Percentiles rank a stretch among this genome's conserved stretches.
These are phyloP conservation scores for Nannobrachium achirus DNA, from an alignment of 2,113 vertebrate species.

Conservation along the genomic window DNA sequence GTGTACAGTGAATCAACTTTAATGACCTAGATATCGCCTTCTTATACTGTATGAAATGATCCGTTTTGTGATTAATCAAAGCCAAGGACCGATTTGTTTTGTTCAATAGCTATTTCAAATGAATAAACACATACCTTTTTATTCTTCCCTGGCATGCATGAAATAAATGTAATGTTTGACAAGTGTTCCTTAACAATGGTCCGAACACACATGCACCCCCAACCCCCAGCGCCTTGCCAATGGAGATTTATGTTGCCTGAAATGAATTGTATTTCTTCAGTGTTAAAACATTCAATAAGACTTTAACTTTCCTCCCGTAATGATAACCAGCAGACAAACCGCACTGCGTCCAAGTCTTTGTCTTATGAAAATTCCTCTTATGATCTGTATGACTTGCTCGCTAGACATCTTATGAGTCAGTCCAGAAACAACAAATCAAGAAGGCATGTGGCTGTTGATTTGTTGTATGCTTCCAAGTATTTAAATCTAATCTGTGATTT, in stretches of 20 bases:
- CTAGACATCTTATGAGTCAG: slow-evolving; percentile 34
- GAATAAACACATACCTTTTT: slow-evolving; percentile 63
- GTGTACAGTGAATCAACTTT: slow-evolving; percentile 11
- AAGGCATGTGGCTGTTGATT: not conserved
- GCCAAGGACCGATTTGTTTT: slow-evolving; percentile 45
- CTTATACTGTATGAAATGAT: slow-evolving; percentile 25
- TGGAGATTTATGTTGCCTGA: slow-evolving; percentile 53
- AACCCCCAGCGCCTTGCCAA: slow-evolving; percentile 7
- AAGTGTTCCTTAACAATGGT: slow-evolving; percentile 36
- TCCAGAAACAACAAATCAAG: slow-evolving; percentile 23
- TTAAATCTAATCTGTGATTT: slow-evolving; percentile 21
- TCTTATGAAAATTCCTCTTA: slow-evolving; percentile 33
- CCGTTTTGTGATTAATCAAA: slow-evolving; percentile 31
- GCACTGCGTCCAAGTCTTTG: slow-evolving; percentile 42
- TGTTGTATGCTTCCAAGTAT: slow-evolving; percentile 6
- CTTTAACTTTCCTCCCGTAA: slow-evolving; percentile 31
- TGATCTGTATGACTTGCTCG: slow-evolving; percentile 36
- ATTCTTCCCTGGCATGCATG: slow-evolving; percentile 49
- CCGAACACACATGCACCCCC: not conserved
- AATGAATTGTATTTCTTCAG: slow-evolving; percentile 52
- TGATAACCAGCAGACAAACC: slow-evolving; percentile 45
- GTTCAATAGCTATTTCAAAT: slow-evolving; percentile 42
- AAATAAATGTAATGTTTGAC: slow-evolving; percentile 48
- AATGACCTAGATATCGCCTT: not conserved
- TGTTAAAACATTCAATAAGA: slow-evolving; percentile 34